Evolutionary conservation across 2,888 invertebrate species (phyloP).

Genomic region (Andrena bicolor): DNA sequence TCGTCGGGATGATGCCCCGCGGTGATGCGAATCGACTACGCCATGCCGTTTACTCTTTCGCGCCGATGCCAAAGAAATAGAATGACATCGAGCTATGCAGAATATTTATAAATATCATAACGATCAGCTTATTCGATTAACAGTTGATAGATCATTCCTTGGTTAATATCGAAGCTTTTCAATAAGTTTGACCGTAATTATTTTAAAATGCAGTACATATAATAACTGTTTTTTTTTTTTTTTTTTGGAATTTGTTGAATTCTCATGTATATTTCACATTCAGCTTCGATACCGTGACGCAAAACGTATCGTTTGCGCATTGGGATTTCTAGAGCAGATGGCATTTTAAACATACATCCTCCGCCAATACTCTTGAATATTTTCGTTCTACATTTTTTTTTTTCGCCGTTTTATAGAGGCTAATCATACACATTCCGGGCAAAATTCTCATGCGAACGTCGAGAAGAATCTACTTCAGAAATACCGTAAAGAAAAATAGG

Average conservation of each 20-base stretch:
- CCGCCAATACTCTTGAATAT: constrained; percentile 8
- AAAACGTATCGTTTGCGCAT: not conserved
- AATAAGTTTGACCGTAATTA: too few species aligned
- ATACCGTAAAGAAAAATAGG: constrained; percentile 54
- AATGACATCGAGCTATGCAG: constrained; percentile 14
- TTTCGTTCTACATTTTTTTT: constrained; percentile 40
- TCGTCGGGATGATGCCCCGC: constrained; percentile 61
- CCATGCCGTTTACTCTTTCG: constrained; percentile 37
- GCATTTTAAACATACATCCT: not conserved
- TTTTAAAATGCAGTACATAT: too few species aligned
- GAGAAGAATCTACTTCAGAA: constrained; percentile 47
- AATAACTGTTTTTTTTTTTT: too few species aligned
- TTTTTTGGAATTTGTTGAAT: not conserved
- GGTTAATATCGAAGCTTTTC: too few species aligned
- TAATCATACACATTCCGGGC: constrained; percentile 38
- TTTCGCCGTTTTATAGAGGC: constrained; percentile 14
- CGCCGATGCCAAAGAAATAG: constrained; percentile 37
- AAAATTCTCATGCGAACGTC: constrained; percentile 52
- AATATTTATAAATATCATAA: constrained; percentile 33
- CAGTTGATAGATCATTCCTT: too few species aligned
- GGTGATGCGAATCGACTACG: constrained; percentile 50
- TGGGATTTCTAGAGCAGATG: too few species aligned
- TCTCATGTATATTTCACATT: not conserved
- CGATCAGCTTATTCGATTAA: constrained; percentile 7
- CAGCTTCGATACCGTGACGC: not conserved